Base-by-base conservation (phyloP, 2,797 vertebrate genomes). In the Bucorvus abyssinicus region DNA sequence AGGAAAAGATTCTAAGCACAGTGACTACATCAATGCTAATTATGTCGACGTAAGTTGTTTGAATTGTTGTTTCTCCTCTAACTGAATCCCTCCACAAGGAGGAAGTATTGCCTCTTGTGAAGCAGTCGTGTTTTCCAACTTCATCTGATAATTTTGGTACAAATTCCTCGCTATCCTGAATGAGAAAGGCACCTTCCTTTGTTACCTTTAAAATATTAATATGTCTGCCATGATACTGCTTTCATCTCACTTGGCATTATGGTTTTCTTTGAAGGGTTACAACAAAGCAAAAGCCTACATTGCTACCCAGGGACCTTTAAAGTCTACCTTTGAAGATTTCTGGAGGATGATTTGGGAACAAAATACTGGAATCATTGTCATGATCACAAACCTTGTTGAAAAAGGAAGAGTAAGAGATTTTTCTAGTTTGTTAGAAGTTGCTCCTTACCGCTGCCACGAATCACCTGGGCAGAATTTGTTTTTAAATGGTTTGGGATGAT, bases 301-400 rank as follows among this genome's bases (percentile, higher is more conserved):
- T 52, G 99, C 99, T 87, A 99, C 99, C 94, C 99, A 99, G 98
- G 99, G 99, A 93, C 99, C 99, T 94, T 98, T 99, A 94, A 99
- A 99, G 97, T 99, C 99, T 68, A 99, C 99, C 11, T 99, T 99
- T 95, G 99, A 99, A 98, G 99, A 99, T 97, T 99, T 99, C 95
- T 99, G 99, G 99, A 99, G 99, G 96, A 99, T 99, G 99, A 98
- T 99, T 97, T 99, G 99, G 99, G 99, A 99, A 96, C 99, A 99
- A 97, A 99, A 99, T 95, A 99, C 99, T 50, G 98, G 98, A 95
- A 98, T 99, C 97, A 99, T 99, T 95, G 95, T 99, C 96, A 99
- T 99, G 99, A 99, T 99, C 97, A 99, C 99, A 40, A 99, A 99
- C 97, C 98, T 99, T 77, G 99, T 99, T 97, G 99, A 99, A 97